Percentiles rank a stretch among this genome's conserved stretches.
These are phyloP conservation scores for Drosophila tanythrix DNA, from an alignment of 2,888 invertebrate species.

Conservation along the genomic window DNA sequence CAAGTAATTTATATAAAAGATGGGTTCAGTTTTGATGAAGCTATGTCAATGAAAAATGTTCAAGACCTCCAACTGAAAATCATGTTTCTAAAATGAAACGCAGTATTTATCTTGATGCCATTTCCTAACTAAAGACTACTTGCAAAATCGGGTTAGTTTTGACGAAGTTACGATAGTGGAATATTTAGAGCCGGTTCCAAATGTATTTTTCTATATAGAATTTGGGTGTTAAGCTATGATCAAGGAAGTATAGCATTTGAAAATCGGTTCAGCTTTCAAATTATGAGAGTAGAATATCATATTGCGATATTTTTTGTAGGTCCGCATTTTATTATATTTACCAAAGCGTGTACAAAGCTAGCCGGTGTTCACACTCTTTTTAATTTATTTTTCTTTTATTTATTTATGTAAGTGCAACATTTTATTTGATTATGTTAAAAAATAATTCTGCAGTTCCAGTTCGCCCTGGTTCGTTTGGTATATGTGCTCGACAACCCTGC, in stretches of 20 bases:
- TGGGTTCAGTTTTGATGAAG: background rate
- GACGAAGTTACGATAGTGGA: background rate
- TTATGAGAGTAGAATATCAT: background rate
- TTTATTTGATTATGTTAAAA: background rate
- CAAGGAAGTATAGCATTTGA: background rate
- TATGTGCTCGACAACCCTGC: constrained; percentile 40
- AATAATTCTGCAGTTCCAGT: background rate
- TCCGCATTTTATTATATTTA: background rate
- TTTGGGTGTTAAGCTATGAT: background rate
- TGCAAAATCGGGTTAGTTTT: background rate
- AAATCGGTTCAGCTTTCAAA: background rate
- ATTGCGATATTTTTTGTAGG: background rate
- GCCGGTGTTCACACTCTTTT: background rate
- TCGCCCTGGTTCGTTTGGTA: constrained; percentile 6
- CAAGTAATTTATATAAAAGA: background rate
- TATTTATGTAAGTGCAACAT: background rate
- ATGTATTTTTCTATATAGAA: background rate
- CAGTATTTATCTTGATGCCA: background rate
- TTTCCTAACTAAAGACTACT: background rate
- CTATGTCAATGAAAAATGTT: background rate
- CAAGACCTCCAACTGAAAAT: background rate
- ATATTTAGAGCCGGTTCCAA: background rate
- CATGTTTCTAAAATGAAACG: background rate
- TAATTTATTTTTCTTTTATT: background rate
- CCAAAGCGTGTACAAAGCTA: background rate